Evolutionary conservation across 2,797 vertebrate species (phyloP).

Genomic region (Huso huso): DNA sequence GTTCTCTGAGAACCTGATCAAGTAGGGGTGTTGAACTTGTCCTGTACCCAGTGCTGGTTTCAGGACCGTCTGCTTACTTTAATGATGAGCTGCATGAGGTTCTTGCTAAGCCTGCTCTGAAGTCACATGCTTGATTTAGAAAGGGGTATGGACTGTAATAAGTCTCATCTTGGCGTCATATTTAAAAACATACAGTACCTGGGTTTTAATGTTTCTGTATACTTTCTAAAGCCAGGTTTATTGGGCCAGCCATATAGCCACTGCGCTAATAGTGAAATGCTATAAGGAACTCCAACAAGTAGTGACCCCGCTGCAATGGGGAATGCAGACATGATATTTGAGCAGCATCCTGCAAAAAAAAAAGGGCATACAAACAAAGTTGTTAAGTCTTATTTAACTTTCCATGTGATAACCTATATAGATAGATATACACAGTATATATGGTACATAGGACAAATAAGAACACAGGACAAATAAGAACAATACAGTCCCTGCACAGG

Average conservation of each 20-base stretch:
- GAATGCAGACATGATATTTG: constrained; percentile 40
- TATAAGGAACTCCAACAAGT: constrained; percentile 51
- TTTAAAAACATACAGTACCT: constrained; percentile 34
- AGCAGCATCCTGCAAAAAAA: constrained; percentile 38
- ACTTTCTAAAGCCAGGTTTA: constrained; percentile 58
- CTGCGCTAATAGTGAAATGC: constrained; percentile 50
- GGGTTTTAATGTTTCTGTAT: constrained; percentile 58
- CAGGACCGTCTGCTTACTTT: too few species aligned
- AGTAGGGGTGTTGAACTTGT: too few species aligned
- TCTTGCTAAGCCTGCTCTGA: too few species aligned
- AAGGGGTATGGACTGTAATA: too few species aligned
- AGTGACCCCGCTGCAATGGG: constrained; percentile 44
- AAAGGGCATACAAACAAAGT: background rate
- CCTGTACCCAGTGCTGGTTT: too few species aligned
- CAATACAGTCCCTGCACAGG: background rate
- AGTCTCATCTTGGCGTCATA: background rate
- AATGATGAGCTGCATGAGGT: too few species aligned
- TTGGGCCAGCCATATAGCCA: constrained; percentile 59
- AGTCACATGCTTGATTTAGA: too few species aligned
- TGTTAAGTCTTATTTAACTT: constrained; percentile 5
- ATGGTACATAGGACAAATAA: background rate
- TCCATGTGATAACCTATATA: background rate
- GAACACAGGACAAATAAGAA: background rate
- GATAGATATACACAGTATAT: too few species aligned
- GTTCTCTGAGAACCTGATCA: too few species aligned